A percentile compares a stretch with the other conserved stretches of the same genome.
Evolutionary conservation across 2,113 vertebrate species (phyloP).

Genomic region (Hymenochirus boettgeri): DNA sequence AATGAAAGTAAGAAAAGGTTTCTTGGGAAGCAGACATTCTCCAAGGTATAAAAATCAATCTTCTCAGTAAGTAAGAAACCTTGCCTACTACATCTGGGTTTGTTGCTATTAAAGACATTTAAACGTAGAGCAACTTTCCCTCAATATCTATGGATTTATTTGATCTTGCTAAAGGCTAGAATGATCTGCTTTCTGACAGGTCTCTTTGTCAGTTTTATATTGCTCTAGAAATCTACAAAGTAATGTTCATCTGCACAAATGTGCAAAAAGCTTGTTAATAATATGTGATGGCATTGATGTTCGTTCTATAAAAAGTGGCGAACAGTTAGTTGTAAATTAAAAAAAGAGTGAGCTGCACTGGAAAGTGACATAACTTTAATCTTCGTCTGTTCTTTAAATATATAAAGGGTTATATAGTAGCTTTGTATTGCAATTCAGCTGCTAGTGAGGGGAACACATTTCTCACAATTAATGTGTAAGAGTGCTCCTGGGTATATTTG

Average conservation of each 20-base stretch:
- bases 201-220: conserved; percentile 20
- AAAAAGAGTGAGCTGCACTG: too few relatives aligned
- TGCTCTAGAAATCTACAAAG: conserved; percentile 1
- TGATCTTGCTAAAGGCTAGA: not conserved
- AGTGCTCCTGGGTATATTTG: too few relatives aligned
- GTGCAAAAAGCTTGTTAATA: not conserved
- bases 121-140: conserved; percentile 25
- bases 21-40: conserved; percentile 44
- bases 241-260: conserved; percentile 15
- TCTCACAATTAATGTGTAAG: too few relatives aligned
- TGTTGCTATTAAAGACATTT: conserved; percentile 26
- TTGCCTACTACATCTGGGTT: conserved; percentile 15
- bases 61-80: conserved; percentile 22
- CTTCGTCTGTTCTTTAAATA: too few relatives aligned
- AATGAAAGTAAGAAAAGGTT: conserved; percentile 42
- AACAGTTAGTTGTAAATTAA: too few relatives aligned
- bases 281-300: not conserved
- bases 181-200: conserved; percentile 7
- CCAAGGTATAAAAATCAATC: conserved; percentile 38
- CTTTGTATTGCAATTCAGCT: too few relatives aligned
- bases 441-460: too few relatives aligned
- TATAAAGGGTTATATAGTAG: too few relatives aligned
- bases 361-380: too few relatives aligned
- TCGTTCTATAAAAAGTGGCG: too few relatives aligned
- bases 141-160: not conserved